Percentiles rank a stretch among this genome's conserved stretches.
Evolutionary conservation across 2,113 vertebrate species (phyloP).

Genomic region (Gymnarchus niloticus): DNA sequence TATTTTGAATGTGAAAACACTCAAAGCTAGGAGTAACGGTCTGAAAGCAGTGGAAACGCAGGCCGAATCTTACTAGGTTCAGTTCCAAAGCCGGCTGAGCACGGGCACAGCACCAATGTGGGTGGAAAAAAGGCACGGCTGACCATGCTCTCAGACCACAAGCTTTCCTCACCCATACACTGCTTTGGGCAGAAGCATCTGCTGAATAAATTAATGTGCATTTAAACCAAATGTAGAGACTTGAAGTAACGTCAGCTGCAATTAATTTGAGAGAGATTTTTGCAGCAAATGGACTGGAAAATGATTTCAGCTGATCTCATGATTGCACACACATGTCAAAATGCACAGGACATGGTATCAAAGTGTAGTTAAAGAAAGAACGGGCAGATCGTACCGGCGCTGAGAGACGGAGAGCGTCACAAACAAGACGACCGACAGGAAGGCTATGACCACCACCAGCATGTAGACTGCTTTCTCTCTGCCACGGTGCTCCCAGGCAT

Average conservation of each 20-base stretch:
- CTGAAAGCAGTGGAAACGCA: no score
- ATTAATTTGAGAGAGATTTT: background rate
- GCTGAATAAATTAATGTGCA: no score
- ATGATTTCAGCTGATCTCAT: background rate
- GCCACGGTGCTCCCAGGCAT: constrained; percentile 38
- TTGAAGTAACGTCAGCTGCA: background rate
- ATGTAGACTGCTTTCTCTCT: constrained; percentile 57
- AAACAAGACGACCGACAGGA: constrained; percentile 71
- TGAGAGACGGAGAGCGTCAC: constrained; percentile 73
- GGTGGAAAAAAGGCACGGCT: no score
- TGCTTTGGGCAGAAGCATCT: no score
- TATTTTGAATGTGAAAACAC: no score
- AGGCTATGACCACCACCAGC: constrained; percentile 71
- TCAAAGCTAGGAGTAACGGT: no score
- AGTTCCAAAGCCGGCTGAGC: no score
- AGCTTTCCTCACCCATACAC: no score
- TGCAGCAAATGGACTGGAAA: background rate
- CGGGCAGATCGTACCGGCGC: constrained; percentile 66
- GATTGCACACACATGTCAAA: background rate
- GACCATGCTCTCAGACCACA: no score
- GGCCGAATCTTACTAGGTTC: no score
- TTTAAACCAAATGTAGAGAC: background rate
- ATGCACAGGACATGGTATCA: background rate
- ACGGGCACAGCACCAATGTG: no score
- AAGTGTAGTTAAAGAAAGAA: background rate